Base-by-base conservation (phyloP, 1,140 invertebrate species). In the Mamestra configurata region DNA sequence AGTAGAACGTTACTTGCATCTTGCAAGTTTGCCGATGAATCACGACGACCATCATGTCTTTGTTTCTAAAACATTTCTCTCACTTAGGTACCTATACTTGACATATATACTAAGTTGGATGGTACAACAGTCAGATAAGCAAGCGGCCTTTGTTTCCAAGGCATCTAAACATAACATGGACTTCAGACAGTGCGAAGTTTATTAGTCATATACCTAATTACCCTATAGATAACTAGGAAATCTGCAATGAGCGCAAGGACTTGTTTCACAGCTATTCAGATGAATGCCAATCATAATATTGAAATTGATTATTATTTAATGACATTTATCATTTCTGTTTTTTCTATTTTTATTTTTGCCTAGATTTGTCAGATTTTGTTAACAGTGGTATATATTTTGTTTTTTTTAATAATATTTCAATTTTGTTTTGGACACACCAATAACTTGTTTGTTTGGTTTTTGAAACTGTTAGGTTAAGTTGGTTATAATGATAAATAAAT, bases 141-240 rank as follows among this genome's bases (percentile, higher is more conserved):
- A 6, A 13, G 18, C n/a, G 35, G 46, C 6, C 68, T 57, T 57
- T 57, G 53, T 57, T 57, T 57, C 53, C 10, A 24, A 22, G 22
- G 53, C 53, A 57, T 57, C 53, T 57, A 27, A 40, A 57, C 53
- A 57, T 57, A 57, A 27, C 22, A 27, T 57, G 53, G 53, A 57
- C 53, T 57, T 27, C 27, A 13, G 10, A 57, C 53, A 13, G 53
- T 27, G 22, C 53, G 27, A 57, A 57, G 22, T 57, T 24, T 24
- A 57, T 57, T 57, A 57, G 22, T 57, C 53, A 27, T 13, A 24
- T 24, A 57, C 27, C 13, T 57, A 57, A n/a, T n/a, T n/a, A n/a
- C n/a, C 10, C 22, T 18, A 57, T 13, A 27, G 3, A 20, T 24
- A 24, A 10, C 43, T 55, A 27, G 10, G 11, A 24, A 11, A 27